Conservation (phyloP, 2,113 vertebrate species). For the Sula dactylatra region DNA sequence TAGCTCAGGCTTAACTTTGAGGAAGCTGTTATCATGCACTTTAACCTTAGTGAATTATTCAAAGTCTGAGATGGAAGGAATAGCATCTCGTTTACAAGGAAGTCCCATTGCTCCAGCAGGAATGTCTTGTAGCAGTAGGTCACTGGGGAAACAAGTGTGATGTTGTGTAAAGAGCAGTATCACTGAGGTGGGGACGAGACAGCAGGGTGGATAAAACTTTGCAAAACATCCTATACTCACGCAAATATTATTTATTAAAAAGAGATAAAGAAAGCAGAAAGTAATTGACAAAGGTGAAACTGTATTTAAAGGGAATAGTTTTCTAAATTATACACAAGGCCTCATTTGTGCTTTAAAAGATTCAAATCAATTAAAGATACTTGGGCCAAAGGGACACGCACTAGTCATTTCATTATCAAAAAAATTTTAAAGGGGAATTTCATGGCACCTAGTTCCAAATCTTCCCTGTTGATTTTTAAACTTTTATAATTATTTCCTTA, state of each 20-base stretch:
- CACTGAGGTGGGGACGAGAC: background rate
- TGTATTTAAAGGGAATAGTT: background rate
- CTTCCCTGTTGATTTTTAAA: background rate
- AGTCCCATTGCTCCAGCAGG: background rate
- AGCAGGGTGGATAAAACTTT: background rate
- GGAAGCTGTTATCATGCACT: background rate
- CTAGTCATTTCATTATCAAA: background rate
- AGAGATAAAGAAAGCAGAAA: background rate
- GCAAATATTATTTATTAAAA: background rate
- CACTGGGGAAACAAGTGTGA: background rate
- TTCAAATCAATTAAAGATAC: background rate
- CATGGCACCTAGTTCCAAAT: background rate
- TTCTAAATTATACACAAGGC: background rate
- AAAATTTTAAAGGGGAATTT: background rate
- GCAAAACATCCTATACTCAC: background rate
- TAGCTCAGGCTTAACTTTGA: background rate
- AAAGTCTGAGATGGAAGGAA: background rate
- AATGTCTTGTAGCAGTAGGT: background rate
- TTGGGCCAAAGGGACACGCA: background rate
- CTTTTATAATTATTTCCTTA: background rate
- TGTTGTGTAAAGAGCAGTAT: background rate
- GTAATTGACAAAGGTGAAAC: background rate
- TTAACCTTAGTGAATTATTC: slow-evolving; percentile 29
- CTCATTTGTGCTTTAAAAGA: background rate
- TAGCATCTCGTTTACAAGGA: background rate